phyloP scores from a whole-genome alignment of 53 echinoderm and acorn worm species.

The Mesocentrotus franciscanus region DNA sequence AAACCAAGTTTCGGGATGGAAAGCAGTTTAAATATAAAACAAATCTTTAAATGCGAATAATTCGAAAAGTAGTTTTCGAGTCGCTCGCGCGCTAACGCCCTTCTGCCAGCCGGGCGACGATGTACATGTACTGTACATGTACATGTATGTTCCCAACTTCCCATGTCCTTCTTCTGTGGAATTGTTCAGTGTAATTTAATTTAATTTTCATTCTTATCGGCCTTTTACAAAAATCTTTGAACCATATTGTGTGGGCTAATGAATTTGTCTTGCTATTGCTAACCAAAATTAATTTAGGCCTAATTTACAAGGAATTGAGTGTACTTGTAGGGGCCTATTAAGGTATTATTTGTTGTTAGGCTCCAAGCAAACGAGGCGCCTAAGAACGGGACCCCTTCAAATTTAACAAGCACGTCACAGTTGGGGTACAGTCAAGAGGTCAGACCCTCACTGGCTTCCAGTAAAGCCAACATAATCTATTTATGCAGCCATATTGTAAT shows the following conservation, averaged over 20 bases:
- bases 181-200: neutral
- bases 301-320: neutral
- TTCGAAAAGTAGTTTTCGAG: too few species aligned
- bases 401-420: conserved; percentile 24
- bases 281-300: neutral
- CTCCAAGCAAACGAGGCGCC: neutral
- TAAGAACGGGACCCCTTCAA: neutral
- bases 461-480: neutral
- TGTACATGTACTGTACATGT: too few species aligned
- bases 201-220: neutral
- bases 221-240: too few species aligned
- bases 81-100: too few species aligned
- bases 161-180: neutral
- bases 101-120: too few species aligned
- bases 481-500: neutral
- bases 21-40: too few species aligned
- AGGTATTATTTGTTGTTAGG: neutral
- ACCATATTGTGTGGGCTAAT: neutral
- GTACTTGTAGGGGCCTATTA: neutral
- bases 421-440: conserved; percentile 7
- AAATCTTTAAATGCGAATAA: too few species aligned
- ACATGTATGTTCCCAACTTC: too few species aligned
- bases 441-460: neutral
- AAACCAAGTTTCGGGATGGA: too few species aligned
- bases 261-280: neutral